These are phyloP conservation scores for Danio tinwini DNA, from an alignment of 2,797 vertebrate genomes.

Conservation along the genomic window DNA sequence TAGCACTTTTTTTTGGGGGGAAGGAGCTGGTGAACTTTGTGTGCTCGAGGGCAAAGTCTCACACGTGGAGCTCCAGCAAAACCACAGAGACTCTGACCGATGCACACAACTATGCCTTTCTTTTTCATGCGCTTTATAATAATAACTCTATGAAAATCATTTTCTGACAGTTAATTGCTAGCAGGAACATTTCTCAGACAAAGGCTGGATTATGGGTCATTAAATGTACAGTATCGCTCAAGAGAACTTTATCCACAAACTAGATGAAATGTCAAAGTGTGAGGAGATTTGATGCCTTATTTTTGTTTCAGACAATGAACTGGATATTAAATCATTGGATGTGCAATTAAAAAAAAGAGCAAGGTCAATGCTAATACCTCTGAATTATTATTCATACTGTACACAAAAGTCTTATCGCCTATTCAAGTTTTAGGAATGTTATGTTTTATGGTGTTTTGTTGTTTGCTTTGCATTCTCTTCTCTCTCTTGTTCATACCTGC, in stretches of 20 bases:
- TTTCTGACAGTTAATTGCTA: not conserved
- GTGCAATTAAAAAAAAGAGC: not conserved
- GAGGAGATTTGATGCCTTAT: not conserved
- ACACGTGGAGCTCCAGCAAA: not conserved
- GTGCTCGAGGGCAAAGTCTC: not conserved
- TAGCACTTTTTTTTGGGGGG: not conserved
- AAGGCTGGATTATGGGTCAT: slow-evolving; percentile 12
- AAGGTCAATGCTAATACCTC: not conserved
- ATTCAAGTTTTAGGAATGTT: too few relatives aligned
- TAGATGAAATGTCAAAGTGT: not conserved
- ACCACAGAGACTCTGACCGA: not conserved
- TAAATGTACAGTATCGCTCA: not conserved
- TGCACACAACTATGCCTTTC: slow-evolving; percentile 1
- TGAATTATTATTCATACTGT: not conserved
- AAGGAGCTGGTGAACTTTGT: not conserved
- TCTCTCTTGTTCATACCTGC: too few relatives aligned
- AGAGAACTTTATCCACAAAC: not conserved
- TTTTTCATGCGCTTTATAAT: not conserved
- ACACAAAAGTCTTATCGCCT: too few relatives aligned
- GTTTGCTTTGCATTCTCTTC: too few relatives aligned
- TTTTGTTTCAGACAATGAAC: not conserved
- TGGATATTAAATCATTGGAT: not conserved
- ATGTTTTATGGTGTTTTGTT: too few relatives aligned
- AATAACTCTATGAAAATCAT: not conserved
- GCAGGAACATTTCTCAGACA: not conserved